Evolutionary conservation across 2,113 vertebrate genomes (phyloP), one percentile per base, ranked within the genome.

Genomic region (Brachyhypopomus occidentalis): DNA sequence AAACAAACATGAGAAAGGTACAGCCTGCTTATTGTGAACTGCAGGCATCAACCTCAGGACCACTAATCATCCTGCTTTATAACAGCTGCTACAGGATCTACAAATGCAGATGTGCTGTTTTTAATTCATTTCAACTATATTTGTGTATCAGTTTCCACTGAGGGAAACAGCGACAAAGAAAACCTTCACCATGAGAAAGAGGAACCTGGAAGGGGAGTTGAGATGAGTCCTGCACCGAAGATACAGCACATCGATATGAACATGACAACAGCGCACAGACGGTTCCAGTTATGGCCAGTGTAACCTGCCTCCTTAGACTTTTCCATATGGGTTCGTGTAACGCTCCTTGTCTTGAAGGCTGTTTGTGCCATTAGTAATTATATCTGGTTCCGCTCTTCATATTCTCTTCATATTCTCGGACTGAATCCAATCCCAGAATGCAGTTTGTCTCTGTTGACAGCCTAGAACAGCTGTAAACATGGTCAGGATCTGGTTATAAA

Each of bases 401-500:
- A 17, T 14, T 34, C 64, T 67, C 5, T 19, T 25, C 58, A 36
- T 11, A 17, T 14, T 34, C 64, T 67, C 5, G 6, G 11, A 67
- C 27, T 16, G 64, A 67, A 67, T 67, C 27, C 17, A 60, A 66
- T 63, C 60, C 52, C 30, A 75, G 25, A 58, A 30, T 58, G 48
- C 62, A 59, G 70, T 67, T 59, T 19, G 56, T 79, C 73, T 80
- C 19, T n/a, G 52, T 30, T 66, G 83, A 73, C 77, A 56, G 62
- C 79, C 75, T 80, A 75, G 70, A 78, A 84, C 87, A 83, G 86
- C 88, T 86, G 84, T 90, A 92, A 92, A 90, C 89, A 91, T 78
- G 86, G 84, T 88, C 83, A 91, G 86, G 89, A 87, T 87, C 85
- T 83, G 85, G 87, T 88, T 81, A 72, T 23, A 80, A 87, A 87